Evolutionary conservation across 1,140 invertebrate genomes (phyloP).

Genomic region (Wiebesia pumilae): DNA sequence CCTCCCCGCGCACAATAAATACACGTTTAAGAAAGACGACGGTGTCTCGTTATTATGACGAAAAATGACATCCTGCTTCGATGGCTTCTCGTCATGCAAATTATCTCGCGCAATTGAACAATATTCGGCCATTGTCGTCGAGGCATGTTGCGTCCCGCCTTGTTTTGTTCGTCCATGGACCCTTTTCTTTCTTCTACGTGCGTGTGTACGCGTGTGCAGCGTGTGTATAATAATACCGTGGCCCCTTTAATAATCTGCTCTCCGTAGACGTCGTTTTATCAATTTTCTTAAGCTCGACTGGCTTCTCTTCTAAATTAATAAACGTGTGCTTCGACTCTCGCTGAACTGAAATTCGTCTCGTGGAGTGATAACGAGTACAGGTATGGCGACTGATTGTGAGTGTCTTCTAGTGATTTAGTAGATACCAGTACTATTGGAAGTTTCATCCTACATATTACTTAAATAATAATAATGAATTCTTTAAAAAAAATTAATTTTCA

Average conservation of each 20-base stretch:
- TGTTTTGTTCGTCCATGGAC: constrained; percentile 11
- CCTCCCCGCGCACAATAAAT: not conserved
- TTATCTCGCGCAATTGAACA: constrained; percentile 43
- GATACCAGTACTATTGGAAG: not conserved
- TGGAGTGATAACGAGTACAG: not conserved
- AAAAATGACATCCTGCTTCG: constrained; percentile 49
- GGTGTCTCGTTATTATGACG: constrained; percentile 24
- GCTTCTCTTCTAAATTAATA: not conserved
- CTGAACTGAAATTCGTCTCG: not conserved
- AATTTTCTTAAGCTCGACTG: constrained; percentile 36
- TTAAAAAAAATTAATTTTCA: too few species aligned
- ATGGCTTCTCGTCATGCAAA: constrained; percentile 48
- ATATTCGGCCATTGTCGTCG: constrained; percentile 45
- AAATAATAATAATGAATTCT: too few species aligned
- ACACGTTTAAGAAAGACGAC: not conserved
- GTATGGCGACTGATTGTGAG: not conserved
- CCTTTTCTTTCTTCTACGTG: not conserved
- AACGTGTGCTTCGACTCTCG: not conserved
- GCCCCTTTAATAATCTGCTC: constrained; percentile 17
- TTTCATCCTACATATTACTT: not conserved
- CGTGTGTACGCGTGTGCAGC: not conserved
- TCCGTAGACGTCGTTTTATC: not conserved
- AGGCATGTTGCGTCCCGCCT: not conserved
- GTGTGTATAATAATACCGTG: not conserved
- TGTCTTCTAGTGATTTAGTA: not conserved